Base-by-base conservation (phyloP, 2,888 invertebrate genomes). In the Limnephilus lunatus region DNA sequence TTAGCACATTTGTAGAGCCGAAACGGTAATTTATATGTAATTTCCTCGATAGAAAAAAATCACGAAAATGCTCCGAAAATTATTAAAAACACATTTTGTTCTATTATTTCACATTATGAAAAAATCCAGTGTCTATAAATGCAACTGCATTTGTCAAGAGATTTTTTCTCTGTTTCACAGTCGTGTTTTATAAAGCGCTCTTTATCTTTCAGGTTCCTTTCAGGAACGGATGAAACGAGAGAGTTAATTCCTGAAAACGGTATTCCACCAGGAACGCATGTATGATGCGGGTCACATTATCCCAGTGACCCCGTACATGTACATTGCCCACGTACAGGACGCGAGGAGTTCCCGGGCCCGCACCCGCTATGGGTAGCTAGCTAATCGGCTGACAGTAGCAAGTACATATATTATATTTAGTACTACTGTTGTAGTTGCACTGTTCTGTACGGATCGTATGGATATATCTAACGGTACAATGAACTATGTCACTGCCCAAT, bases 401-500 rank as follows among this genome's bases (percentile, higher is more conserved):
- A 44, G 12, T 44, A 44, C n/a, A n/a, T n/a, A n/a, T n/a, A n/a
- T n/a, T 44, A 12, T 44, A 12, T 7, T 39, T 4, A 39, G 44
- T 44, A 44, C 44, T 44, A 44, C 44, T 53, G 19, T 14, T 15
- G 53, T 68, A 68, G 19, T 68, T 25, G 48, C 19, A 53, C 68
- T 68, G 25, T 68, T 25, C 68, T 68, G 68, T 68, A 68, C 68
- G 25, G 68, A 68, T 68, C 15, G 15, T 15, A 25, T 53, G 87
- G 31, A 53, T n/a, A 11, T 2, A 25, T n/a, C 30, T 68, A 68
- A 30, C 68, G 80, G 88, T 80, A 88, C 88, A 88, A 35, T 88
- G 88, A 88, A 88, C 88, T 88, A 86, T 68, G 68, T 68, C 32
- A 68, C 88, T 88, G 25, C 80, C 68, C 19, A 86, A 88, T 68